phyloP scores from a whole-genome alignment of 2,113 vertebrate species.

The Parus major region DNA sequence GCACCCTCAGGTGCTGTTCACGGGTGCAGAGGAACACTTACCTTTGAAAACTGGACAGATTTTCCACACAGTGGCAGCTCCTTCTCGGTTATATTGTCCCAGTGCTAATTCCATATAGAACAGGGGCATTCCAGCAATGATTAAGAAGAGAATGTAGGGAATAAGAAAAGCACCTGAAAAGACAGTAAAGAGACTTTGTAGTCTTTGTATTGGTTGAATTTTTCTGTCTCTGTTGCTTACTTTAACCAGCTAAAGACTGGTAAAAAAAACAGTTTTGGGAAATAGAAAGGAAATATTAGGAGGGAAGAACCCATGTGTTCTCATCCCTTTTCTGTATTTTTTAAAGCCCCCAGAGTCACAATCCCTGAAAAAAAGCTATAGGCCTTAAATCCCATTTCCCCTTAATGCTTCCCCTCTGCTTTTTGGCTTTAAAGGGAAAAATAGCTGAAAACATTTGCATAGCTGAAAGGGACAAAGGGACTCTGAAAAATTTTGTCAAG shows the following conservation, averaged over 20 bases:
- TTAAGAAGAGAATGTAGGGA: conserved; percentile 92
- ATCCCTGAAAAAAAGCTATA: neutral
- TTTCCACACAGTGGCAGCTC: conserved; percentile 97
- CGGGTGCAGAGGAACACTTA: conserved; percentile 52
- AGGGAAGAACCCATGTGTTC: neutral
- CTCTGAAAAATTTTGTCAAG: neutral
- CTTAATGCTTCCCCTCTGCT: neutral
- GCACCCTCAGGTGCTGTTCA: neutral
- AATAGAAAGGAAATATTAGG: neutral
- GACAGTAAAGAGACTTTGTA: neutral
- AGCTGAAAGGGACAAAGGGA: neutral
- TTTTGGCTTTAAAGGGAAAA: neutral
- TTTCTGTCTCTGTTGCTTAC: neutral
- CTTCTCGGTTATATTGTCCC: conserved; percentile 96
- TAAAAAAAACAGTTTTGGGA: neutral
- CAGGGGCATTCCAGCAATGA: conserved; percentile 97
- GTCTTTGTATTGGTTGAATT: neutral
- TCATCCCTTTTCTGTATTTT: neutral
- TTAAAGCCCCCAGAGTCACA: neutral
- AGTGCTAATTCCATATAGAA: conserved; percentile 99
- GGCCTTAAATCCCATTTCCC: neutral
- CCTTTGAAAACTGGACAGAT: conserved; percentile 99
- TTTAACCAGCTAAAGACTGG: neutral
- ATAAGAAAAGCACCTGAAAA: conserved; percentile 94
- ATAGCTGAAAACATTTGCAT: neutral